Conservation (phyloP, 2,888 invertebrate species). For the Drosophila melanosoma region DNA sequence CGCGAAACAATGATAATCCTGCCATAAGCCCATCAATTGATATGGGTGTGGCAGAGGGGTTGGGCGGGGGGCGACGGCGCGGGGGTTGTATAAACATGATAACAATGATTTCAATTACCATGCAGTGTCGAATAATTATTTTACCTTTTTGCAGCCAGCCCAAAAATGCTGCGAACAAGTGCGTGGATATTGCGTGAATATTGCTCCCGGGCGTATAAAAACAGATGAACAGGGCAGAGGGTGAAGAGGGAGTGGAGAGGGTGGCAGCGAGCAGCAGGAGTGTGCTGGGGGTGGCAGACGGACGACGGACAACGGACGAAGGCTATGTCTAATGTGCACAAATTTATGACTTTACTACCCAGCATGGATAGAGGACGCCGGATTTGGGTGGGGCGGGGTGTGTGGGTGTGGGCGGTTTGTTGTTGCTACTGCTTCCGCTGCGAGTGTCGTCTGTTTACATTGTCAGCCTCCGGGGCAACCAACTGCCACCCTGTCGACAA, state of each 20-base stretch:
- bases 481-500: conserved; percentile 61
- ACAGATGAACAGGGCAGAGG: conserved; percentile 73
- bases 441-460: conserved; percentile 62
- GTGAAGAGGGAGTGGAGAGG: conserved; percentile 3
- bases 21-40: conserved; percentile 66
- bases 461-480: conserved; percentile 53
- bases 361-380: conserved; percentile 27
- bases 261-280: neutral
- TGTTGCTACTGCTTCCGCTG: conserved; percentile 34
- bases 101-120: conserved; percentile 83
- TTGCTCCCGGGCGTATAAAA: conserved; percentile 84
- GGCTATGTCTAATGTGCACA: conserved; percentile 82
- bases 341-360: conserved; percentile 81
- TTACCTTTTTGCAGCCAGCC: conserved; percentile 66
- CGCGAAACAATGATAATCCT: conserved; percentile 74
- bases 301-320: conserved; percentile 48
- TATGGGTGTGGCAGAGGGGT: neutral
- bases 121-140: conserved; percentile 82
- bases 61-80: conserved; percentile 8
- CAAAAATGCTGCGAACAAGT: conserved; percentile 64
- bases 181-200: conserved; percentile 79
- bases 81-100: conserved; percentile 61
- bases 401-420: conserved; percentile 59
- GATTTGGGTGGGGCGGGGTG: conserved; percentile 22
- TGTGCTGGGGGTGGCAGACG: too few relatives aligned